Conservation (phyloP, 2,888 invertebrate genomes). For the Brenthis ino region DNA sequence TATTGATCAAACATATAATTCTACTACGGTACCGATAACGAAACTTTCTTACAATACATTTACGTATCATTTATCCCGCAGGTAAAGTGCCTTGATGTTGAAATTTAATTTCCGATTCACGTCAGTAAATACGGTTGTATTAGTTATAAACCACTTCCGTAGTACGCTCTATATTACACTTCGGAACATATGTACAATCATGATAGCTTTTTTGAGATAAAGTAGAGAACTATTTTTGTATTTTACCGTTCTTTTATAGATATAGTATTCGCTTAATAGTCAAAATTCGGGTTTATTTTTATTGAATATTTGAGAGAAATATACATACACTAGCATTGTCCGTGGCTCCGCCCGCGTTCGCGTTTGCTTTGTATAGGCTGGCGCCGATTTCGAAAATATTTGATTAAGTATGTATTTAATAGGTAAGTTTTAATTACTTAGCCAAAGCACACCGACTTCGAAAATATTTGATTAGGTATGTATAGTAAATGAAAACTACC, state of each 20-base stretch:
- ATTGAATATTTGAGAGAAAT: too few species aligned
- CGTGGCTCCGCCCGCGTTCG: too few species aligned
- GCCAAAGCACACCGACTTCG: too few species aligned
- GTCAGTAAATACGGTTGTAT: slow-evolving; percentile 25
- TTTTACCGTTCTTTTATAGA: neutral
- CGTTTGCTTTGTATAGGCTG: too few species aligned
- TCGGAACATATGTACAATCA: neutral
- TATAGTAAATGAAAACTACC: too few species aligned
- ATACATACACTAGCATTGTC: too few species aligned
- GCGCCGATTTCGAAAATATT: too few species aligned
- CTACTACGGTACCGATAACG: neutral
- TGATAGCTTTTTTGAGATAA: neutral
- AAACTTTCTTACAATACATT: slow-evolving; percentile 1
- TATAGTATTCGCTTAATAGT: too few species aligned
- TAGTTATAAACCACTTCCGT: slow-evolving; percentile 21
- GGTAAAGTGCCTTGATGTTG: slow-evolving; percentile 9
- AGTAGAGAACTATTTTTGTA: neutral
- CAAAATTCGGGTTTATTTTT: too few species aligned
- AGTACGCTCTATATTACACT: slow-evolving; percentile 2
- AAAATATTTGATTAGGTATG: too few species aligned
- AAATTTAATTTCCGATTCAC: slow-evolving; percentile 23
- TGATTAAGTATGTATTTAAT: too few species aligned
- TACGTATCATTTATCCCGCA: slow-evolving; percentile 2
- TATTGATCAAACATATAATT: neutral
- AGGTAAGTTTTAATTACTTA: too few species aligned